Percentiles rank a stretch among this genome's conserved stretches.
phyloP scores from a whole-genome alignment of 2,113 vertebrate genomes.

The Platanista minor region DNA sequence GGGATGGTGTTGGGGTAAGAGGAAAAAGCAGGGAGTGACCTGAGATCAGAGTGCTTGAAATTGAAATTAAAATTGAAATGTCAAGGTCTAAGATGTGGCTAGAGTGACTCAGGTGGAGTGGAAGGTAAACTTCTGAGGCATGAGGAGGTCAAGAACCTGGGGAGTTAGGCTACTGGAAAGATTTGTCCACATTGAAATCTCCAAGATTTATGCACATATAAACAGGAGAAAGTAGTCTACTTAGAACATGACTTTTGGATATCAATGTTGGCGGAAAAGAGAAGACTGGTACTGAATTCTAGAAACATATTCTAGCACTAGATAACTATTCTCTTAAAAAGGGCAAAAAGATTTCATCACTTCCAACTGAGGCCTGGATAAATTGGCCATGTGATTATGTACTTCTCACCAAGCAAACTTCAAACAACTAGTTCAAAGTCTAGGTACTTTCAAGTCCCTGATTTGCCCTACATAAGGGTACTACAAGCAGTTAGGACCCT shows the following conservation, averaged over 20 bases:
- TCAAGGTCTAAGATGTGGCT: background rate
- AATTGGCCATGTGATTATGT: background rate
- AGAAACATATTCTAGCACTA: background rate
- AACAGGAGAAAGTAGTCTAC: background rate
- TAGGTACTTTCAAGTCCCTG: background rate
- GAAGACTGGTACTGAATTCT: background rate
- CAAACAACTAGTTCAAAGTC: background rate
- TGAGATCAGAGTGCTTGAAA: background rate
- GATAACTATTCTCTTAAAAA: background rate
- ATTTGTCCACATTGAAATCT: background rate
- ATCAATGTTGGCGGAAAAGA: background rate
- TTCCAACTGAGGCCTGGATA: background rate
- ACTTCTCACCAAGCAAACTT: background rate
- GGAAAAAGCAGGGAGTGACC: background rate
- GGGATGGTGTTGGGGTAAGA: too few relatives aligned
- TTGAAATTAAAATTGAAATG: background rate
- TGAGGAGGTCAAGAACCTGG: background rate
- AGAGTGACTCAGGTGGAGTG: background rate
- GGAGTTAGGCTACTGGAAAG: background rate
- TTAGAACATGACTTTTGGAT: background rate
- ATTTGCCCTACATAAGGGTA: background rate
- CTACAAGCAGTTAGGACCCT: background rate
- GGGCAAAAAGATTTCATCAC: background rate
- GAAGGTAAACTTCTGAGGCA: background rate
- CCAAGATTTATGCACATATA: too few relatives aligned